Evolutionary conservation across 2,888 invertebrate genomes (phyloP), one percentile per base, ranked within the genome.

Genomic region (Sesia apiformis): DNA sequence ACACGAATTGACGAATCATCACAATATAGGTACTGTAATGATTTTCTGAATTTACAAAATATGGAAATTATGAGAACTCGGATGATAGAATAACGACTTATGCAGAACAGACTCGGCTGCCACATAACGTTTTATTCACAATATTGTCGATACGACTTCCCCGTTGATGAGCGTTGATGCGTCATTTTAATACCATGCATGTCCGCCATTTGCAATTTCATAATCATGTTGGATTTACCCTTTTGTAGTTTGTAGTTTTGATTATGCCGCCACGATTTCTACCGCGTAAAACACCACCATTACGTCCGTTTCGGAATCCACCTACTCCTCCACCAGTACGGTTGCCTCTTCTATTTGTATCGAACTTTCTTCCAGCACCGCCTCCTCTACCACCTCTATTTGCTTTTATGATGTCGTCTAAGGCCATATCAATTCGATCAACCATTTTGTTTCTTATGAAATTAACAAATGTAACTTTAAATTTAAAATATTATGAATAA

Each of bases 341-440:
- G 58, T 90, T 82, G 57, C 82, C 70, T 69, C 81, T 83, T 76
- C 71, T 76, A 59, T 72, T 79, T 6, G 67, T 66, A 65, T 84
- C 84, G 70, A 88, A 88, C 66, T 88, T 87, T 66, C 88, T 84
- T 77, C 85, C 90, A 70, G 83, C 91, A 54, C 90, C 81, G 52
- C 91, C 90, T 63, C 93, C 91, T 62, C 93, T 90, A 60, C 93
- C 91, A 59, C 91, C 91, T 86, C 94, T 96, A 68, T 92, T 94
- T 74, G 93, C 94, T 90, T 96, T 98, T 71, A 98, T 98, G 59
- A 98, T 97, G 68, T 98, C 98, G 81, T 98, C 98, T 66, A 98
- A 92, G 75, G 98, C 97, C 96, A 98, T 96, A 86, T 98, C 98
- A 84, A 98, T 96, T 91, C 96, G 97, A 76, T 97, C 96, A 71